These are phyloP conservation scores for Turritopsis rubra DNA, from an alignment of 30 jellyfish, hydroid and myxozoan genomes.

Conservation along the genomic window DNA sequence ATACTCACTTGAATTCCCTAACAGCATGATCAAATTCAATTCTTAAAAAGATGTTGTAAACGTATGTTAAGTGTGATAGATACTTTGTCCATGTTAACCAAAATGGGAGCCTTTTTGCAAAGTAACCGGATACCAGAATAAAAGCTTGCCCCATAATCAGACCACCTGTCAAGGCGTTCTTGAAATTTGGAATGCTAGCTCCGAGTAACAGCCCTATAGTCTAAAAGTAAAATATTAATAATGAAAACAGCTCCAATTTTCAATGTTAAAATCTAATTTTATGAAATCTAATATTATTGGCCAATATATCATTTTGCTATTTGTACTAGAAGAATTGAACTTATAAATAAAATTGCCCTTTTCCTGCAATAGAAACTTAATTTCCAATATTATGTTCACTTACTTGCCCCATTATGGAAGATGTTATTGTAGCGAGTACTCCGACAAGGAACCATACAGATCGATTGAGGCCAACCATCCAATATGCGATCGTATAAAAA, in stretches of 20 bases:
- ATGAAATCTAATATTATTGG: no score
- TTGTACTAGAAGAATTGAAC: no score
- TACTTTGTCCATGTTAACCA: constrained; percentile 62
- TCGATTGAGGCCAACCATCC: constrained; percentile 68
- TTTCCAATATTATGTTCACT: not conserved
- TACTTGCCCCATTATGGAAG: constrained; percentile 53
- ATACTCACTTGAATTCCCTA: constrained; percentile 35
- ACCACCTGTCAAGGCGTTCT: constrained; percentile 35
- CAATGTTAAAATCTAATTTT: not conserved
- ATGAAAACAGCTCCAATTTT: not conserved
- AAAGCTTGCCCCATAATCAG: constrained; percentile 22
- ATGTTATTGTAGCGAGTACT: constrained; percentile 6
- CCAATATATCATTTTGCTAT: no score
- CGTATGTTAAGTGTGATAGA: constrained; percentile 37
- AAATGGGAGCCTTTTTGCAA: constrained; percentile 40
- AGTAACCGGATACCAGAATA: constrained; percentile 55
- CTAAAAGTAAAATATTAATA: constrained; percentile 19
- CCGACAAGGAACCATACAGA: constrained; percentile 44
- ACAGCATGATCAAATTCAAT: constrained; percentile 37
- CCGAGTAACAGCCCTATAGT: constrained; percentile 46
- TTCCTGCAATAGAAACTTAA: not conserved
- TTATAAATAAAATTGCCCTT: no score
- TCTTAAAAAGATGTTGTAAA: constrained; percentile 26
- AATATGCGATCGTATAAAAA: constrained; percentile 38
- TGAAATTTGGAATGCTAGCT: constrained; percentile 29